Base-by-base conservation (phyloP, 2,888 invertebrate genomes). In the Elysia crispata region DNA sequence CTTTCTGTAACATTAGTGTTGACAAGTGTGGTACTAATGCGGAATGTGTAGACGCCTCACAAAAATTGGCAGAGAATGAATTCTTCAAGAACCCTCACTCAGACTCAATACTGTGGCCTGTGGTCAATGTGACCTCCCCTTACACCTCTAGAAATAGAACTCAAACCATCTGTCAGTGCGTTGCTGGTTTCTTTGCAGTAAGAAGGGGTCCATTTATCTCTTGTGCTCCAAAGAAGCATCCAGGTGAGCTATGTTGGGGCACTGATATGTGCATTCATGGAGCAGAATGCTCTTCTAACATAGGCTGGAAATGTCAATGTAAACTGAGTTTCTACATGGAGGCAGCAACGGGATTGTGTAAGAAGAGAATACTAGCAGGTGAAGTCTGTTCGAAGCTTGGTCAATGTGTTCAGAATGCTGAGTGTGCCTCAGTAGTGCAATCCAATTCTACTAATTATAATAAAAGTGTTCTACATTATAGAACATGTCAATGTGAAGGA, bases 241-340 rank as follows among this genome's bases (percentile, higher is more conserved):
- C 54, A 15, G 74, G 69, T 5, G 82, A 82, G 50, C 70, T 57
- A n/a, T 82, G 82, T 67, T 80, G 80, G 50, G 75, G 77, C 30
- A 76, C 77, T 50, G 80, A 69, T n/a, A 82, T 82, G 82, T 82
- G 82, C 62, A 75, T 82, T 23, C 33, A 31, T 18, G 77, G 77
- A 30, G 73, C 82, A 0, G 73, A 74, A 30, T 82, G 82, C 69
- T 82, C 82, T 28, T 66, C 57, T 23, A 33, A 60, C 0, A 62
- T 60, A 5, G 80, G 75, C 69, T 77, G 80, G 33, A 54, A 67
- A 8, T 82, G 82, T 49, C 76, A 75, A 57, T 82, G 82, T 28
- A 50, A 77, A 64, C 54, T 66, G 1, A 69, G 72, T 41, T 82
- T 67, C 74, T 82, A 75, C 75, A 57, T 67, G 18, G 69, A 82